Evolutionary conservation across 2,113 vertebrate species (phyloP).

Genomic region (Microcebus ravelobensis): DNA sequence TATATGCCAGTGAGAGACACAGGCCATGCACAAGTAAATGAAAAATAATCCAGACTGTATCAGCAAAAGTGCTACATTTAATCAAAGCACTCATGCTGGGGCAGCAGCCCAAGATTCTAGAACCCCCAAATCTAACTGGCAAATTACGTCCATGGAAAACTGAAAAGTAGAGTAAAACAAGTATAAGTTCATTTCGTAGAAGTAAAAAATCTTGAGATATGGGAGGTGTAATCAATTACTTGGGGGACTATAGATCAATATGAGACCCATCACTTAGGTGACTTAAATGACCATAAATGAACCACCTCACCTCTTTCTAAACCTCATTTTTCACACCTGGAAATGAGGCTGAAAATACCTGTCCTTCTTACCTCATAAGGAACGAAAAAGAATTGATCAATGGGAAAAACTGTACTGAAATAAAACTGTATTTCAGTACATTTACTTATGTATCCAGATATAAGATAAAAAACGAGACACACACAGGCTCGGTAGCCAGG

Average conservation of each 20-base stretch:
- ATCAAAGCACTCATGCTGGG: background rate
- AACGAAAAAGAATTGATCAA: background rate
- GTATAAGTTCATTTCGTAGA: background rate
- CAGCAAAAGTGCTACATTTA: background rate
- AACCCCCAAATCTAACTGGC: background rate
- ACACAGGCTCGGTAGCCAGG: background rate
- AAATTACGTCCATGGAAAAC: background rate
- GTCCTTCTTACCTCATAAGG: background rate
- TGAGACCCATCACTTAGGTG: background rate
- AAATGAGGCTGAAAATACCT: background rate
- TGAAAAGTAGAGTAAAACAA: background rate
- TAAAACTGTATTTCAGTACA: background rate
- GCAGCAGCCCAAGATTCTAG: background rate
- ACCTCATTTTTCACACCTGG: background rate
- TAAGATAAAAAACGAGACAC: background rate
- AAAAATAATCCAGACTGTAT: background rate
- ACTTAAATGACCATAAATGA: background rate
- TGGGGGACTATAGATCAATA: background rate
- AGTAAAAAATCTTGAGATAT: background rate
- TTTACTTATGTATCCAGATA: background rate
- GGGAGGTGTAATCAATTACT: background rate
- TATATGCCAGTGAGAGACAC: background rate
- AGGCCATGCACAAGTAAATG: background rate
- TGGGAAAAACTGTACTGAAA: background rate
- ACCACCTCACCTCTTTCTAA: background rate